Percentiles rank a stretch among this genome's conserved stretches.
These are phyloP conservation scores for Chaetodon trifasciatus DNA, from an alignment of 2,797 vertebrate genomes.

Conservation along the genomic window DNA sequence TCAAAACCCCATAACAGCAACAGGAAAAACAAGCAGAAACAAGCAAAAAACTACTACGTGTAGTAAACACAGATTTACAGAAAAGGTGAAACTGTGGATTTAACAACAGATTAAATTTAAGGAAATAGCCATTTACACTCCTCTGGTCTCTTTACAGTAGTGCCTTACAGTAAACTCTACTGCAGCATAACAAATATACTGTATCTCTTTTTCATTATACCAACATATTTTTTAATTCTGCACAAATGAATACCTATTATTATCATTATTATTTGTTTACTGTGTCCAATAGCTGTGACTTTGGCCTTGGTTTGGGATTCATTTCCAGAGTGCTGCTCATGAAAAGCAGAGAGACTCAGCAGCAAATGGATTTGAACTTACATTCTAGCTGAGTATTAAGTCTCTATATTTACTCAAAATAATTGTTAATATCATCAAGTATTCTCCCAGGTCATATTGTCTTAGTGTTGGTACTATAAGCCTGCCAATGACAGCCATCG, in stretches of 20 bases:
- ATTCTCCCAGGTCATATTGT: conserved; percentile 17
- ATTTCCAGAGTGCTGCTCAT: not conserved
- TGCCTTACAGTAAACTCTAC: not conserved
- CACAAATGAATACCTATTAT: no score
- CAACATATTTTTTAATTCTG: not conserved
- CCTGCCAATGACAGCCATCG: conserved; percentile 8
- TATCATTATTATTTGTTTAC: no score
- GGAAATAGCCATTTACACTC: not conserved
- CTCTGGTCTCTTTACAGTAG: not conserved
- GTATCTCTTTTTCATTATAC: not conserved
- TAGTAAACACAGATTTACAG: not conserved
- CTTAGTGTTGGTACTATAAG: conserved; percentile 4
- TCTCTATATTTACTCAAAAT: not conserved
- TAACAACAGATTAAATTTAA: not conserved
- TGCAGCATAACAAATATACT: not conserved
- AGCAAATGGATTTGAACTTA: not conserved
- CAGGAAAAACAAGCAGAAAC: not conserved
- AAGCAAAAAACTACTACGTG: not conserved
- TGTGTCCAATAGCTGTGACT: not conserved
- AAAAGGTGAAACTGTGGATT: not conserved
- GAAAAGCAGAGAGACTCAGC: not conserved
- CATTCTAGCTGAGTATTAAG: not conserved
- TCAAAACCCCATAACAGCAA: not conserved
- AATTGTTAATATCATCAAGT: not conserved
- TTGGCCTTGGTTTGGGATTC: not conserved